Evolutionary conservation across 2,888 invertebrate genomes (phyloP).

Genomic region (Drosophila antonietae): DNA sequence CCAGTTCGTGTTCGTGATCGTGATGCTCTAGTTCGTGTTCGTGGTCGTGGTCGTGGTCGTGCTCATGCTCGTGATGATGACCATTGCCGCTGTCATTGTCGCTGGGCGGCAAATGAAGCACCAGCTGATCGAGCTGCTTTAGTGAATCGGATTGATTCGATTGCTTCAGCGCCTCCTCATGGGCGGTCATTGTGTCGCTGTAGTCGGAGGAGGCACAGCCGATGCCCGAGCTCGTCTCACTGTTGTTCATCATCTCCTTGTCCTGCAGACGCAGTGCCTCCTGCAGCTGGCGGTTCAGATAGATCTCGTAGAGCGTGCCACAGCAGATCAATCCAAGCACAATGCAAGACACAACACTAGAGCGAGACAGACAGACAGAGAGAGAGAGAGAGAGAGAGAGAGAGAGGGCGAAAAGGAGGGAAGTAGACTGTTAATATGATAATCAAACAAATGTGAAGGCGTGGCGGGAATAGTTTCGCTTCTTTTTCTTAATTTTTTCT

Average conservation of each 20-base stretch:
- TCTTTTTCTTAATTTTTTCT: slow-evolving; percentile 19
- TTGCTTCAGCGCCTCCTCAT: slow-evolving; percentile 70
- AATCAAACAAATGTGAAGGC: slow-evolving; percentile 23
- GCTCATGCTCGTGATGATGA: slow-evolving; percentile 43
- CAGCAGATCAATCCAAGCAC: slow-evolving; percentile 87
- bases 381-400: slow-evolving; percentile 13
- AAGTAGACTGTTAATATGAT: slow-evolving; percentile 42
- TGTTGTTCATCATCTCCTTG: slow-evolving; percentile 84
- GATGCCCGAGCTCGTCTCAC: slow-evolving; percentile 85
- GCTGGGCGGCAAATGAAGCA: slow-evolving; percentile 84
- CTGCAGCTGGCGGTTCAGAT: slow-evolving; percentile 79
- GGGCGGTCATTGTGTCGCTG: slow-evolving; percentile 80
- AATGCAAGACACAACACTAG: slow-evolving; percentile 86
- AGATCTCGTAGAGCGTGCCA: slow-evolving; percentile 90
- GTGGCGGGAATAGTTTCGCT: slow-evolving; percentile 60
- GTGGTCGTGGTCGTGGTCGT: slow-evolving; percentile 31
- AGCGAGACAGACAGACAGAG: slow-evolving; percentile 14
- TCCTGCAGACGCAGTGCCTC: slow-evolving; percentile 81
- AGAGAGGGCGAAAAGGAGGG: background rate
- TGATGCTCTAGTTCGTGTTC: slow-evolving; percentile 31
- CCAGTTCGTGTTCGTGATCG: slow-evolving; percentile 38
- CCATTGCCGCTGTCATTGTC: slow-evolving; percentile 83
- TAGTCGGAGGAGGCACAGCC: slow-evolving; percentile 85
- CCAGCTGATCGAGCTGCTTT: slow-evolving; percentile 82
- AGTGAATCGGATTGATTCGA: slow-evolving; percentile 66